Base-by-base conservation (phyloP, 2,113 vertebrate species). In the Cheirogaleus medius region DNA sequence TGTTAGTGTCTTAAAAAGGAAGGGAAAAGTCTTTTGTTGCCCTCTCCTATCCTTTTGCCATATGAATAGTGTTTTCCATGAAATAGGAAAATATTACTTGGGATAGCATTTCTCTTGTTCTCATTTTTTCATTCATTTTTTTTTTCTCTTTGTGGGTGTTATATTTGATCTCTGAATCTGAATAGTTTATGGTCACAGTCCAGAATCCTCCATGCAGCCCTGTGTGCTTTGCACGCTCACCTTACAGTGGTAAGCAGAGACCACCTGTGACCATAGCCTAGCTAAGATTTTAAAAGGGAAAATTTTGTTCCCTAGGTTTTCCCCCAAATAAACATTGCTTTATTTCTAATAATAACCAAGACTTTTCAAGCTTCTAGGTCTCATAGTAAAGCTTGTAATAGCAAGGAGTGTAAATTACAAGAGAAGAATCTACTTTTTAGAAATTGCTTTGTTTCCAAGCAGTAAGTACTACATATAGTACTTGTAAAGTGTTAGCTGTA, bases 1-100 rank as follows among this genome's bases (percentile, higher is more conserved):
- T 99, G 98, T 99, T 99, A 99, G 99, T 99, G 99, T 99, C 99
- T 99, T 99, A 99, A 99, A 99, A 99, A 99, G 99, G 99, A 98
- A 99, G 98, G 98, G 99, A 98, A 98, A 98, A 98, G 98, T 98
- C 98, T 98, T 98, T 97, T 73, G 95, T 98, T 97, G 98, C 98
- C 99, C 98, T 98, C 98, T 98, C 98, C 95, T 96, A 98, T 99
- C 99, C 98, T 99, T 98, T 99, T 99, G 99, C 99, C 99, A 99
- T 99, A 98, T 97, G 98, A 98, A 98, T 99, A 99, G 99, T 99
- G 99, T 99, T 99, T 98, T 99, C 98, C 98, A 98, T 97, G 98
- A 99, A 99, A 98, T 98, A 99, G 98, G 98, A 98, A 99, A 98
- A 97, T 98, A 98, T 99, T 99, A 98, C 98, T 98, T 98, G 98